phyloP scores from a whole-genome alignment of 2,888 invertebrate genomes.

The Orthonevra nobilis region DNA sequence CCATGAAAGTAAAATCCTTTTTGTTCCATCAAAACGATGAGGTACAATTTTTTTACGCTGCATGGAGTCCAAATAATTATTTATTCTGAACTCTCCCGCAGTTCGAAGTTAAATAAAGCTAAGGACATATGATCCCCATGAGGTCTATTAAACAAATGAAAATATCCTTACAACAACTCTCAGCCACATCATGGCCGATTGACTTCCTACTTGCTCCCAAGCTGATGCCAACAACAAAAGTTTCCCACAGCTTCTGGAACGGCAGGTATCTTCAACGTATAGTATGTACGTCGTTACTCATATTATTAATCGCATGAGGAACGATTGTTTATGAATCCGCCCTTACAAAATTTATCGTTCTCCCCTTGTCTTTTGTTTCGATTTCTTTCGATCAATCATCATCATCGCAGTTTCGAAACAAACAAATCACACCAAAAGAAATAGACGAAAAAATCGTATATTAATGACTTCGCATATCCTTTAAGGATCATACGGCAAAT shows the following conservation, averaged over 20 bases:
- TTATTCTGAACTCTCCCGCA: conserved; percentile 11
- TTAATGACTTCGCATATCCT: conserved; percentile 63
- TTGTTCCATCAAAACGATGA: too few species aligned
- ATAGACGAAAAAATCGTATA: conserved; percentile 56
- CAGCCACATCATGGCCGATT: conserved; percentile 56
- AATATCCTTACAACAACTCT: conserved; percentile 53
- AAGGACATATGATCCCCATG: conserved; percentile 29
- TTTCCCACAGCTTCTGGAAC: conserved; percentile 39
- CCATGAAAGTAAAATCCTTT: too few species aligned
- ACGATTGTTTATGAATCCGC: conserved; percentile 29
- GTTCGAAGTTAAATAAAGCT: neutral
- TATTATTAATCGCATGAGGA: conserved; percentile 66
- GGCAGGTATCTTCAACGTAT: too few species aligned
- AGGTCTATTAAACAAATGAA: conserved; percentile 68
- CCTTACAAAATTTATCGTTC: conserved; percentile 29
- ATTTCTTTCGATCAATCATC: conserved; percentile 46
- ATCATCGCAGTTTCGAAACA: conserved; percentile 40
- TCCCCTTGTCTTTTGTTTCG: conserved; percentile 37
- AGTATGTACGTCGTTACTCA: conserved; percentile 67
- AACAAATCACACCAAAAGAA: conserved; percentile 31
- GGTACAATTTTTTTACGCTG: conserved; percentile 11
- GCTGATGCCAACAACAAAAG: conserved; percentile 14
- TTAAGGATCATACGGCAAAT: conserved; percentile 46
- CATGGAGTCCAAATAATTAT: conserved; percentile 42
- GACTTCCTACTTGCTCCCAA: conserved; percentile 48